Conservation (phyloP, 1,140 invertebrate species). For the Copidosoma floridanum region DNA sequence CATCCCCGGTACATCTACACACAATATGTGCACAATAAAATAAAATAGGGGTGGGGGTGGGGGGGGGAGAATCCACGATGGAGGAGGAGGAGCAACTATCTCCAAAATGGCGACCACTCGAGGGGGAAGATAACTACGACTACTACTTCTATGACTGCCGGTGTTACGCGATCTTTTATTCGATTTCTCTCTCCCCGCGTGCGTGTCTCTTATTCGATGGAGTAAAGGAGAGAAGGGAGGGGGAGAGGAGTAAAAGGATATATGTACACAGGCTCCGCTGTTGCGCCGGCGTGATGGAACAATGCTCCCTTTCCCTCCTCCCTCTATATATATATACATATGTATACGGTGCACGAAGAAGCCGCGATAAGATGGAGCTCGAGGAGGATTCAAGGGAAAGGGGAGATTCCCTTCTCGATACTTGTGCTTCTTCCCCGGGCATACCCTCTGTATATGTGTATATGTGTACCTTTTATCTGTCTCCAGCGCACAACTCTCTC, state of each 20-base stretch:
- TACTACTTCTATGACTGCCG: too few relatives aligned
- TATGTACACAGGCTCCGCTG: not conserved
- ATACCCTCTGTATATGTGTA: not conserved
- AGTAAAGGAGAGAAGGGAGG: not conserved
- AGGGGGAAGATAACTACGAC: too few relatives aligned
- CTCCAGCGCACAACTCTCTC: too few relatives aligned
- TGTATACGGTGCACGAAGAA: too few relatives aligned
- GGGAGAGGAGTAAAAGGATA: not conserved
- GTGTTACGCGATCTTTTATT: conserved; percentile 42
- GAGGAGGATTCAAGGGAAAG: too few relatives aligned
- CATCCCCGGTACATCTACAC: too few relatives aligned
- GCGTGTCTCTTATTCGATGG: too few relatives aligned
- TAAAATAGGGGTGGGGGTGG: conserved; percentile 31
- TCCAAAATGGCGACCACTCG: conserved; percentile 52
- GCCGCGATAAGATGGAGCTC: conserved; percentile 7
- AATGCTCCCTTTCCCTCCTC: conserved; percentile 10
- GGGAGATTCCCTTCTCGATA: conserved; percentile 5
- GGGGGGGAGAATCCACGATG: too few relatives aligned
- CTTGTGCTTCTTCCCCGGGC: not conserved
- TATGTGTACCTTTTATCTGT: not conserved
- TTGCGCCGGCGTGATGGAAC: conserved; percentile 4
- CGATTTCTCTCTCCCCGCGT: not conserved
- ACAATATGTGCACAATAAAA: too few relatives aligned
- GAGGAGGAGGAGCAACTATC: conserved; percentile 51
- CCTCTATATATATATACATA: too few relatives aligned